These are phyloP conservation scores for Menidia menidia DNA, from an alignment of 2,797 vertebrate species.

Conservation along the genomic window DNA sequence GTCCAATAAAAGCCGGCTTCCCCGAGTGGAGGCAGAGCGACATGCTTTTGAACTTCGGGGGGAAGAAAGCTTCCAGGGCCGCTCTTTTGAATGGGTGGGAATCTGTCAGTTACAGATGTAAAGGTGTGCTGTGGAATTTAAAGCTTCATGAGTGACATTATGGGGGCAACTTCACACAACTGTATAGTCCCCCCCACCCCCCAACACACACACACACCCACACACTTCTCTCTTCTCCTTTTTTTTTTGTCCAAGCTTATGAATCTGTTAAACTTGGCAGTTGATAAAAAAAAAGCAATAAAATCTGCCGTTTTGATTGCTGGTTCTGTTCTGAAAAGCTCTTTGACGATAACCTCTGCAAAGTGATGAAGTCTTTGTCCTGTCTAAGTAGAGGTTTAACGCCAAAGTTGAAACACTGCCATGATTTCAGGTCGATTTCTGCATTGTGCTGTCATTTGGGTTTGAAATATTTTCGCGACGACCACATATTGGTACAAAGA, in stretches of 20 bases:
- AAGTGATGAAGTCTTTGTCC: too few species aligned
- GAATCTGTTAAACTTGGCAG: constrained; percentile 14
- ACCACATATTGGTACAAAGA: too few species aligned
- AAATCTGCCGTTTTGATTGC: constrained; percentile 3
- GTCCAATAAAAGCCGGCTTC: constrained; percentile 64
- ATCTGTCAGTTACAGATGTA: constrained; percentile 49
- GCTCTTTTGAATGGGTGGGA: constrained; percentile 47
- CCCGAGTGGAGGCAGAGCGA: constrained; percentile 56
- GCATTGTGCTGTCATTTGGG: neutral
- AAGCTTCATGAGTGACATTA: constrained; percentile 46
- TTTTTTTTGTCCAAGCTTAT: constrained; percentile 9
- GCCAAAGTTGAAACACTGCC: neutral
- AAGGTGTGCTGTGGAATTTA: constrained; percentile 63
- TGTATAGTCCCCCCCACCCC: neutral
- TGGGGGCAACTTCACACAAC: constrained; percentile 24
- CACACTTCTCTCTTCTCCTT: neutral
- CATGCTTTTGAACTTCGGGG: constrained; percentile 59
- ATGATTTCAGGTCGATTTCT: neutral
- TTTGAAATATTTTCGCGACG: too few species aligned
- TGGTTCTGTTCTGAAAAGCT: neutral
- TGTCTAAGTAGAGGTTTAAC: neutral
- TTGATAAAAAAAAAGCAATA: constrained; percentile 5
- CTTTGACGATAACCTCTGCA: neutral
- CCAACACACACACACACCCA: too few species aligned
- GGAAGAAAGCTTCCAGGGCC: constrained; percentile 54